Percentiles rank a stretch among this genome's conserved stretches.
Evolutionary conservation across 2,888 invertebrate species (phyloP).

Genomic region (Petrophora chlorosata): DNA sequence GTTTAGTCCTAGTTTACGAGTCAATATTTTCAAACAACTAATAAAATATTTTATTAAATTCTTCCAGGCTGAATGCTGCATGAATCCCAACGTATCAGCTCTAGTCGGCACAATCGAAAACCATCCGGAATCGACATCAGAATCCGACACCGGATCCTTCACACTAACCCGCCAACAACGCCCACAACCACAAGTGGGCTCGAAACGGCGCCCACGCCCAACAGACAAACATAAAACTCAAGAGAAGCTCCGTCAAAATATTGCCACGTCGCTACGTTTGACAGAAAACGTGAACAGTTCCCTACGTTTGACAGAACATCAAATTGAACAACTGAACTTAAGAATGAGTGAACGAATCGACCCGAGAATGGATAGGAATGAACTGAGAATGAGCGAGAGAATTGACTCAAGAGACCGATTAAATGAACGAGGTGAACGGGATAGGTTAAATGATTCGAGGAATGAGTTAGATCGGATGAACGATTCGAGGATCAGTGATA

Average conservation of each 20-base stretch:
- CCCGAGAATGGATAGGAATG: slow-evolving; percentile 21
- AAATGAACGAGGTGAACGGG: slow-evolving; percentile 39
- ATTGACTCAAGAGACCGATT: slow-evolving; percentile 26
- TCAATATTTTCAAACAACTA: too few species aligned
- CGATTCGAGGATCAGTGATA: slow-evolving; percentile 55
- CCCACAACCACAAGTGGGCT: slow-evolving; percentile 72
- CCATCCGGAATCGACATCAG: slow-evolving; percentile 77
- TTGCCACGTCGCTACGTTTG: slow-evolving; percentile 46
- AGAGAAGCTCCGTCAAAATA: slow-evolving; percentile 55
- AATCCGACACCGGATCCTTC: slow-evolving; percentile 76
- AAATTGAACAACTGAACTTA: slow-evolving; percentile 54
- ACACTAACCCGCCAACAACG: slow-evolving; percentile 73
- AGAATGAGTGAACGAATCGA: slow-evolving; percentile 47
- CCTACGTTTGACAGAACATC: slow-evolving; percentile 47
- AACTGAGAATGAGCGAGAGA: slow-evolving; percentile 26
- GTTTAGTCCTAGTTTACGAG: too few species aligned
- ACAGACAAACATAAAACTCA: slow-evolving; percentile 64
- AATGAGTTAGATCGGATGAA: slow-evolving; percentile 45
- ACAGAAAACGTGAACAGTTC: slow-evolving; percentile 51
- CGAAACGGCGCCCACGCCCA: slow-evolving; percentile 67
- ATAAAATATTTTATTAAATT: slow-evolving; percentile 4
- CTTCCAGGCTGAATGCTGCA: slow-evolving; percentile 76
- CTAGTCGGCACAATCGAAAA: slow-evolving; percentile 78
- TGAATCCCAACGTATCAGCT: slow-evolving; percentile 73
- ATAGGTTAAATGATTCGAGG: slow-evolving; percentile 40